Base-by-base conservation (phyloP, 92 coral and sea anemone species). In the Chrysogorgia sp. region DNA sequence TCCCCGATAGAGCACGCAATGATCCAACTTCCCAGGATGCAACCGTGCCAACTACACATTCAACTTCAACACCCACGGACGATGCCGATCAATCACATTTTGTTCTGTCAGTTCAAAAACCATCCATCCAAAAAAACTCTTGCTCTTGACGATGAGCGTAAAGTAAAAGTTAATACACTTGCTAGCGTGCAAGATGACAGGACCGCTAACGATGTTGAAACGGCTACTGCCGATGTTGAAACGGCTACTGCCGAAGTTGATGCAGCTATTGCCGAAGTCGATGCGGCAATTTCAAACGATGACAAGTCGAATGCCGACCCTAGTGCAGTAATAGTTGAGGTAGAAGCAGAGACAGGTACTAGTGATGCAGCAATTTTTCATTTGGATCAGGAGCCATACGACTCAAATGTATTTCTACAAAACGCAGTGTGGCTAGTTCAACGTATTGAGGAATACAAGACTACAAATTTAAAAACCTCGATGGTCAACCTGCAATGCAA, bases 401-500 rank as follows among this genome's bases (percentile, higher is more conserved):
- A 72, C 43, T n/a, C 56, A 23, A 17, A 53, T 34, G 22, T 19
- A 6, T 72, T 72, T 28, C 55, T 72, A 28, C 41, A 72, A 3
- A 72, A 59, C 12, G 53, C 41, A 32, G 48, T 7, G 29, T 20
- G 41, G 33, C 14, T 33, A 32, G 32, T 55, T 32, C 49, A 34
- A 26, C 29, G 55, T 50, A 6, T 26, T 21, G 22, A 3, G 26
- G 66, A 72, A 2, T 43, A 53, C 22, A 59, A 21, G 14, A 28
- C 21, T 32, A 31, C 37, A 31, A 63, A 52, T 29, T 77, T 75
- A 20, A 49, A 35, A 30, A 82, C 86, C 52, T 82, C 90, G 8
- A 81, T 90, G 20, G 81, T 77, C 52, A 77, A 72, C 59, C 81
- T 94, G 87, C 96, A 92, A 63, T 91, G 98, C 50, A 94, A 89